Base-by-base conservation (phyloP, 2,797 vertebrate species). In the Buceros bicornis region DNA sequence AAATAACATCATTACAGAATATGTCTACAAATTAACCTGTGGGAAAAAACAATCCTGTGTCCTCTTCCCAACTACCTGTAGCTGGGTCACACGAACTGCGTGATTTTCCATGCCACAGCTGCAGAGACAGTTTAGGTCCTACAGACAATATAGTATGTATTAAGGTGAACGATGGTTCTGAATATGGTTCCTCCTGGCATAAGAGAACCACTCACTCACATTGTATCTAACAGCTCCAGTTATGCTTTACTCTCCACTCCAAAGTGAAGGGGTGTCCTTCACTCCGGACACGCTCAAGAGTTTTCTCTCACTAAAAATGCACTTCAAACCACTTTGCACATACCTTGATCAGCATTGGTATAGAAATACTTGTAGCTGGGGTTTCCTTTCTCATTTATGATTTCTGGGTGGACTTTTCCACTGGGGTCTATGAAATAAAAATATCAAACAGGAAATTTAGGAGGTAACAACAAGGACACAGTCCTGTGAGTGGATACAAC, bases 341-440 rank as follows among this genome's bases (percentile, higher is more conserved):
- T 98, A 99, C 99, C 99, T 97, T 99, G 99, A 29, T 99, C 99
- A 61, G 99, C 99, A 12, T 92, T 99, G 97, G 98, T 99, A 98
- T 99, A 99, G 97, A 99, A 99, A 97, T 99, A 99, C 89, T 99
- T 99, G 98, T 99, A 99, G 98, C 98, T 99, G 51, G 99, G 99
- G 92, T 99, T 99, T 90, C 99, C 99, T 8, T 98, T 99, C 96
- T 98, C 99, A 93, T 99, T 99, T 86, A 98, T 99, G 95, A 99
- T 99, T 97, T 99, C 99, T 89, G 99, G 98, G 91, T 97, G 99
- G 58, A 99, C 99, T 94, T 98, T 98, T 73, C 99, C 99, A 57
- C 98, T 99, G 83, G 99, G 99, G 97, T 99, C 99, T 99, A 92
- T 45, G 48, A 90, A 81, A 90, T 20, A 91, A 80, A 65, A 26